Conservation (phyloP, 23 tunicate genomes). For the Trididemnum miniatum region DNA sequence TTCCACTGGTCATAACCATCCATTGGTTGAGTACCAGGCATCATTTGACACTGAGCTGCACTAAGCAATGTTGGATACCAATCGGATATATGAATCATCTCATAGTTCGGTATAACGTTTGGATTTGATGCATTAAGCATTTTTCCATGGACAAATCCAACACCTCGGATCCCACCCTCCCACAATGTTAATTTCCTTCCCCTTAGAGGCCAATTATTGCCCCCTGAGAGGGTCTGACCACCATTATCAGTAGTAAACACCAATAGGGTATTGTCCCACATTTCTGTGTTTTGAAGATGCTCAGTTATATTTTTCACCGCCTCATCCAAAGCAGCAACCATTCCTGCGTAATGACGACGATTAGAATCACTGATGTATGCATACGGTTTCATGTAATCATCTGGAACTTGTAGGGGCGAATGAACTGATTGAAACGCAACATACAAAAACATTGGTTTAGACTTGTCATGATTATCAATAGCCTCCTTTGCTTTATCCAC, state of each 20-base stretch:
- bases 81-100: slow-evolving; percentile 85
- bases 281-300: slow-evolving; percentile 57
- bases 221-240: slow-evolving; percentile 88
- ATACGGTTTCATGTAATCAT: slow-evolving; percentile 60
- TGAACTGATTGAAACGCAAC: slow-evolving; percentile 87
- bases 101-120: slow-evolving; percentile 28
- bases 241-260: slow-evolving; percentile 89
- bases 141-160: slow-evolving; percentile 86
- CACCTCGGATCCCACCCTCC: slow-evolving; percentile 93
- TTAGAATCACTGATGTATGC: slow-evolving; percentile 51
- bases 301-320: slow-evolving; percentile 76
- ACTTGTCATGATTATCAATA: slow-evolving; percentile 39
- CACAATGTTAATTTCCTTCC: slow-evolving; percentile 84
- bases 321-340: slow-evolving; percentile 93
- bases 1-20: slow-evolving; percentile 94
- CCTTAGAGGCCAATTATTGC: slow-evolving; percentile 86
- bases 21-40: slow-evolving; percentile 59
- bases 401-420: slow-evolving; percentile 83
- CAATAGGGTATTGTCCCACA: slow-evolving; percentile 75
- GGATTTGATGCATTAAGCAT: slow-evolving; percentile 54
- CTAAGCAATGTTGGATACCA: slow-evolving; percentile 84
- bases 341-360: slow-evolving; percentile 75
- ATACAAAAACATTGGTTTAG: slow-evolving; percentile 81
- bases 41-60: slow-evolving; percentile 61
- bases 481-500: slow-evolving; percentile 55